phyloP scores from a whole-genome alignment of 2,113 vertebrate species.

The Toxostoma redivivum region DNA sequence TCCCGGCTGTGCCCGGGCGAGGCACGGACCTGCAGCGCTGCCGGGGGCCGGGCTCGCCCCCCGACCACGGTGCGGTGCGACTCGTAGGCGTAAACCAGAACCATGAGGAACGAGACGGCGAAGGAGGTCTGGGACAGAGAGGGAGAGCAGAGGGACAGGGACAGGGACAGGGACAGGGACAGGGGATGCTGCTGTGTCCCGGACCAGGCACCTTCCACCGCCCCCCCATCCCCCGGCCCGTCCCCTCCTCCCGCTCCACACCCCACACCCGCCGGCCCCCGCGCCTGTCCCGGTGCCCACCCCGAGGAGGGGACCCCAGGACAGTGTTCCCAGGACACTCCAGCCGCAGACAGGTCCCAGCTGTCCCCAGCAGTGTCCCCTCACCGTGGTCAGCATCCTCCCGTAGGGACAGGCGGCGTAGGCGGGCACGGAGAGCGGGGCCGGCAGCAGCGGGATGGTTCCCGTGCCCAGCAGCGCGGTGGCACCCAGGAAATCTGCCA shows the following conservation, averaged over 20 bases:
- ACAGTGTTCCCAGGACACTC: background rate
- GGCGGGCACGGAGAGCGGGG: background rate
- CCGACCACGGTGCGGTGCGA: slow-evolving; percentile 58
- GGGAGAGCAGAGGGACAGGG: background rate
- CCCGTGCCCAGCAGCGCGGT: slow-evolving; percentile 51
- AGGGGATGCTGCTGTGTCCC: accelerated
- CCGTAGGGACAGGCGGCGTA: slow-evolving; percentile 54
- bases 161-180: background rate
- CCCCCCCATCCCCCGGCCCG: background rate
- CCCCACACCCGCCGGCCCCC: background rate
- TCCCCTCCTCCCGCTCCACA: background rate
- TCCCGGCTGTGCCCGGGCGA: background rate
- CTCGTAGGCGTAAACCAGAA: slow-evolving; percentile 72
- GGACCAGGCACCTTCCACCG: no score
- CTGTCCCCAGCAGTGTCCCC: background rate
- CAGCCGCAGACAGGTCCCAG: accelerated
- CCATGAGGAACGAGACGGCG: slow-evolving; percentile 71
- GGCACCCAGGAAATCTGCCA: slow-evolving; percentile 78
- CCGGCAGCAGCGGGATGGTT: slow-evolving; percentile 59
- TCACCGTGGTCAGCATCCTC: slow-evolving; percentile 75
- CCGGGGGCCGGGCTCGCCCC: slow-evolving; percentile 52
- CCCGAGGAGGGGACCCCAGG: background rate
- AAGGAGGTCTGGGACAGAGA: slow-evolving; percentile 71
- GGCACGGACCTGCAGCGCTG: slow-evolving; percentile 45
- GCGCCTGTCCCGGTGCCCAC: background rate